Percentiles rank a stretch among this genome's conserved stretches.
Conservation (phyloP, 2,888 invertebrate genomes). For the Lasioglossum pauxillum region DNA sequence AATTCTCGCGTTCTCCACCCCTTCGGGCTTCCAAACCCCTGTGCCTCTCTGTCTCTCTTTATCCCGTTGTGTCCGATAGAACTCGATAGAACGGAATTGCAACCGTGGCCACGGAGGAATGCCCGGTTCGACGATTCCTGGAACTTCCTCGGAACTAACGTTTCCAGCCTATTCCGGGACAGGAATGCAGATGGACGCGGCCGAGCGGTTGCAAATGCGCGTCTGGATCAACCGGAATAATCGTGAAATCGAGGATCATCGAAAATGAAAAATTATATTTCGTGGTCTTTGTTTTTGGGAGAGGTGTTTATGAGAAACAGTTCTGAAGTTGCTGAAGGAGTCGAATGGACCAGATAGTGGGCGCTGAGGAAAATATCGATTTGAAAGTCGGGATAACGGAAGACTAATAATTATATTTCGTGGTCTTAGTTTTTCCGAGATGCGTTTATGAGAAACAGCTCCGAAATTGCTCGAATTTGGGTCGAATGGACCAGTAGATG, state of each 20-base stretch:
- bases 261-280: not conserved
- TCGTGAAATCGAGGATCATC: not conserved
- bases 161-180: slow-evolving; percentile 49
- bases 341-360: not conserved
- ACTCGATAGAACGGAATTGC: slow-evolving; percentile 47
- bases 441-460: not conserved
- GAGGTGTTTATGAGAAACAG: not conserved
- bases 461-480: not conserved
- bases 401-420: not conserved
- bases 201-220: slow-evolving; percentile 17
- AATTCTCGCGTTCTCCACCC: slow-evolving; percentile 54
- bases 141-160: slow-evolving; percentile 58
- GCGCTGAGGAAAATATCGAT: not conserved
- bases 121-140: slow-evolving; percentile 56
- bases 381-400: not conserved
- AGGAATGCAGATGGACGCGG: slow-evolving; percentile 48
- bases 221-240: not conserved
- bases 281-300: not conserved
- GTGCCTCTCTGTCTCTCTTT: not conserved
- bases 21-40: not conserved
- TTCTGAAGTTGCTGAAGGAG: not conserved
- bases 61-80: slow-evolving; percentile 35
- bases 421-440: not conserved
- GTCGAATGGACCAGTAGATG: not conserved
- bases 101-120: slow-evolving; percentile 44